Evolutionary conservation across 2,888 invertebrate species (phyloP).

Genomic region (Andrena fulva): DNA sequence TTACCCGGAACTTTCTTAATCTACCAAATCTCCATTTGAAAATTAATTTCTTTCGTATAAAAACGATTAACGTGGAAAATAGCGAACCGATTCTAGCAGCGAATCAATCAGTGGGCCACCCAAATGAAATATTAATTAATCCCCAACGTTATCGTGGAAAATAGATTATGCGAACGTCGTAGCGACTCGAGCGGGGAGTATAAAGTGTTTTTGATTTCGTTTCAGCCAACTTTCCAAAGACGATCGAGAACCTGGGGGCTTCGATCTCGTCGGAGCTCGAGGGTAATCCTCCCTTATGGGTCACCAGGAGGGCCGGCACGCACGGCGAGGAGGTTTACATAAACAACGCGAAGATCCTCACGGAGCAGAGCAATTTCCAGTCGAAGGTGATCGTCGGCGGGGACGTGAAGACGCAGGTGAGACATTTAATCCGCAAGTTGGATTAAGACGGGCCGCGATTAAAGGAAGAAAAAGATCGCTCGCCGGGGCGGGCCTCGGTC

Average conservation of each 20-base stretch:
- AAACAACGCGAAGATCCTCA: constrained; percentile 93
- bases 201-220: constrained; percentile 69
- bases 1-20: too few relatives aligned
- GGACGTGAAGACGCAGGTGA: constrained; percentile 87
- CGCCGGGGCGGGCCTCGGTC: background rate
- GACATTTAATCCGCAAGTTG: constrained; percentile 5
- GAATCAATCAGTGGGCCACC: too few relatives aligned
- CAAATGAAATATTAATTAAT: too few relatives aligned
- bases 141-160: too few relatives aligned
- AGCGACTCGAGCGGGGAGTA: background rate
- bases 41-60: too few relatives aligned
- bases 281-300: constrained; percentile 94
- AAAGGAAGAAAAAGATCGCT: background rate
- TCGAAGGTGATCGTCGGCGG: constrained; percentile 86
- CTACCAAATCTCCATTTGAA: too few relatives aligned
- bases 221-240: constrained; percentile 92
- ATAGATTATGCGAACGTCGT: too few relatives aligned
- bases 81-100: too few relatives aligned
- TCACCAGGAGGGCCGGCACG: constrained; percentile 88
- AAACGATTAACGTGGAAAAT: too few relatives aligned
- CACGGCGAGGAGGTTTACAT: constrained; percentile 90
- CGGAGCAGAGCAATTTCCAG: constrained; percentile 89
- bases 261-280: constrained; percentile 92
- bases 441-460: background rate
- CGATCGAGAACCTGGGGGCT: constrained; percentile 89